Evolutionary conservation across 2,113 vertebrate genomes (phyloP).

Genomic region (Stigmatopora argus): DNA sequence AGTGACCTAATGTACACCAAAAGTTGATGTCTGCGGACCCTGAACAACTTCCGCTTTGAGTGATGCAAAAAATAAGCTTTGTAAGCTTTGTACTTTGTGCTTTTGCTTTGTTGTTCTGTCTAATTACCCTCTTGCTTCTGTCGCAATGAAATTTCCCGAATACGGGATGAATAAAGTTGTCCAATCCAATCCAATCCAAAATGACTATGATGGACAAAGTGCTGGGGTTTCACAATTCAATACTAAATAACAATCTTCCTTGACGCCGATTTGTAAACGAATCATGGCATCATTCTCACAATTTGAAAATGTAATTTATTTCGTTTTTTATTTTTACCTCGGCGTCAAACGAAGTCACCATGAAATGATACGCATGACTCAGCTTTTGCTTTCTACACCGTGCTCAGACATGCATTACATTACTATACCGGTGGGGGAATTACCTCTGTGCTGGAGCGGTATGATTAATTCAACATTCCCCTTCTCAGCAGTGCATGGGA

Average conservation of each 20-base stretch:
- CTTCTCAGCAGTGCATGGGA: slow-evolving; percentile 30
- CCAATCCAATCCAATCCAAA: background rate
- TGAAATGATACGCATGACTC: slow-evolving; percentile 40
- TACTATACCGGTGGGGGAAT: slow-evolving; percentile 23
- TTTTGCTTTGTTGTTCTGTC: too few species aligned
- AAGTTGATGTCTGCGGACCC: too few species aligned
- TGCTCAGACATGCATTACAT: slow-evolving; percentile 16
- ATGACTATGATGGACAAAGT: slow-evolving; percentile 24
- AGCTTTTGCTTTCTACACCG: slow-evolving; percentile 30
- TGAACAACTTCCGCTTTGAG: too few species aligned
- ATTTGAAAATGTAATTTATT: background rate
- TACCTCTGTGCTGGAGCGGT: slow-evolving; percentile 22
- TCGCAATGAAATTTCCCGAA: too few species aligned
- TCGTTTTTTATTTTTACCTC: slow-evolving; percentile 17
- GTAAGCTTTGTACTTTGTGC: too few species aligned
- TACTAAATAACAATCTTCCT: slow-evolving; percentile 33
- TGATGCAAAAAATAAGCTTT: too few species aligned
- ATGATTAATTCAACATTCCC: slow-evolving; percentile 56
- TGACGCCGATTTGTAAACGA: slow-evolving; percentile 47
- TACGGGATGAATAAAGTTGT: too few species aligned
- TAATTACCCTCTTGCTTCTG: too few species aligned
- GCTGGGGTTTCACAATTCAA: slow-evolving; percentile 28
- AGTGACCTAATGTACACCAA: too few species aligned
- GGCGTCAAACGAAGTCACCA: slow-evolving; percentile 48
- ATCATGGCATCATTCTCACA: slow-evolving; percentile 40